Evolutionary conservation across 2,113 vertebrate species (phyloP).

Genomic region (Chascanopsetta lugubris): DNA sequence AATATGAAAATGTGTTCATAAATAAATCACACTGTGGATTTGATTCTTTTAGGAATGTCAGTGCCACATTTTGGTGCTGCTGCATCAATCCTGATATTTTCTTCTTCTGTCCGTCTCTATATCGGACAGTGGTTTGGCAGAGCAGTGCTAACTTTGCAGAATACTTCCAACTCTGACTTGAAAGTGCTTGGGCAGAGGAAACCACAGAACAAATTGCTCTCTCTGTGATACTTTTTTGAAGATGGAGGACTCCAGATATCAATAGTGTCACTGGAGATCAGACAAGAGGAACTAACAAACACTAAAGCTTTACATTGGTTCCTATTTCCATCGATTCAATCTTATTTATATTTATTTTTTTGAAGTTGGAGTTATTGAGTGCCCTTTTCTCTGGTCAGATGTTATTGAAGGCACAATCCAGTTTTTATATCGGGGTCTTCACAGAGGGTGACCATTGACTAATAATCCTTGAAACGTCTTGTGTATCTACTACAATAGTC

Average conservation of each 20-base stretch:
- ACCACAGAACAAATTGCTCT: neutral
- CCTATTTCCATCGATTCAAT: neutral
- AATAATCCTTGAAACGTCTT: constrained; percentile 65
- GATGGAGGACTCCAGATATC: neutral
- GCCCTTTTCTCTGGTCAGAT: no score
- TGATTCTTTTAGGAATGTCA: neutral
- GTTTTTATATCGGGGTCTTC: constrained; percentile 51
- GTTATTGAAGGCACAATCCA: no score
- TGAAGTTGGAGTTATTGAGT: constrained; percentile 31
- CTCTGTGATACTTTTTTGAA: neutral
- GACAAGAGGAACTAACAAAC: neutral
- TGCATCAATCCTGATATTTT: neutral
- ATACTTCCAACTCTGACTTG: neutral
- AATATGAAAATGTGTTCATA: no score
- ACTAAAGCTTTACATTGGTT: neutral
- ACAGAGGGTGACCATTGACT: constrained; percentile 45
- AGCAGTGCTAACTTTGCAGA: neutral
- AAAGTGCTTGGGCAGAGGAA: neutral
- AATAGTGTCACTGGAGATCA: constrained; percentile 4
- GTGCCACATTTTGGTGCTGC: neutral
- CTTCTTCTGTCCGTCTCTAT: neutral
- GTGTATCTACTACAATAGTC: constrained; percentile 56
- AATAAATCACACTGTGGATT: neutral
- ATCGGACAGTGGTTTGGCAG: neutral
- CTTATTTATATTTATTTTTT: constrained; percentile 33